Evolutionary conservation across 2,888 invertebrate species (phyloP), one percentile per base, ranked within the genome.

Genomic region (Lepidocyrtinus sp.): DNA sequence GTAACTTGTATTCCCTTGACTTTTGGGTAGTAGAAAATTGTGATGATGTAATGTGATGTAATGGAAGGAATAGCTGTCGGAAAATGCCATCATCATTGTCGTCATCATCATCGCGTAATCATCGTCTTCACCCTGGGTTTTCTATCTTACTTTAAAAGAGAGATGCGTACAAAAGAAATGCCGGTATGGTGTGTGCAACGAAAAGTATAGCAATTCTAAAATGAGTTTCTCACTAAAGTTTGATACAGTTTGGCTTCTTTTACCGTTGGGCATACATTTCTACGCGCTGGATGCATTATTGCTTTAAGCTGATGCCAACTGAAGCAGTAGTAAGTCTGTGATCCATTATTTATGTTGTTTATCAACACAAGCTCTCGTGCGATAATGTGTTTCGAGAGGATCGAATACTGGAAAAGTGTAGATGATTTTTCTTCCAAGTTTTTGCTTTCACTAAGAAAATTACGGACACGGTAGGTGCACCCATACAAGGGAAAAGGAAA

Each of bases 291-390:
- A 24, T 64, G 15, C 64, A 15, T 19, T 64, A 17, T 25, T 64
- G 24, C 64, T 26, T n/a, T 46, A 46, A 67, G 21, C 17, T 21
- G 17, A 21, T 63, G 73, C 64, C 64, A 73, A 73, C 64, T 64
- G 64, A 73, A 55, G 64, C 73, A 64, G 63, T 73, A 22, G 55
- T 63, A 50, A 24, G n/a, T 67, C 26, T 21, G 12, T 7, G 82
- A 82, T 82, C 77, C 82, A 82, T 82, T 82, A 82, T 82, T 82
- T 82, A 82, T 82, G 82, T 77, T 77, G 82, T 82, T 82, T 82
- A 77, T 82, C 77, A 77, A 77, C 61, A 25, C 73, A 46, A 59
- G 72, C 72, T 73, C 69, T 77, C 77, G 67, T 70, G 71, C 77
- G 71, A 36, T 77, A 77, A 77, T 77, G 77, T 77, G 77, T 63